These are phyloP conservation scores for Pseudopodoces humilis DNA, from an alignment of 2,113 vertebrate genomes.

Conservation along the genomic window DNA sequence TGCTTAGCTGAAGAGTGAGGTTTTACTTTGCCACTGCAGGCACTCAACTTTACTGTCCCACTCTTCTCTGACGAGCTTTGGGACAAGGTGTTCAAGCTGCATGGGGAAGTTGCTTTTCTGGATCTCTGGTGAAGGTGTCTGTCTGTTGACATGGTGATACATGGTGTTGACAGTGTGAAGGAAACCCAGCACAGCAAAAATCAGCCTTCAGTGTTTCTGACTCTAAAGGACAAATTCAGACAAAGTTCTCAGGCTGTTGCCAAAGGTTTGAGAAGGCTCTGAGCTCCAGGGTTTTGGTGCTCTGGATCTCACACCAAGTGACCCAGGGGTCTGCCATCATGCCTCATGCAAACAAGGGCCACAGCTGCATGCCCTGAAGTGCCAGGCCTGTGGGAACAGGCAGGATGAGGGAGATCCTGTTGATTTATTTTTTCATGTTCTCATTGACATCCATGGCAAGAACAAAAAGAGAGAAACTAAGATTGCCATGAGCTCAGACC, in stretches of 20 bases:
- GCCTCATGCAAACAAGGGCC: not conserved
- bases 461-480: not conserved
- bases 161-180: not conserved
- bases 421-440: not conserved
- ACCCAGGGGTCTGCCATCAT: not conserved
- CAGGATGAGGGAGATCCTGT: not conserved
- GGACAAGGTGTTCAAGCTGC: not conserved
- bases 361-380: not conserved
- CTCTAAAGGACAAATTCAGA: not conserved
- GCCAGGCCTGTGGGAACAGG: accelerated
- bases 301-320: accelerated
- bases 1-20: accelerated
- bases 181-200: not conserved
- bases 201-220: not conserved
- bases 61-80: not conserved
- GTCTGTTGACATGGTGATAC: not conserved
- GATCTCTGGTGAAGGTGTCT: not conserved
- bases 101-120: not conserved
- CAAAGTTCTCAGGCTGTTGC: not conserved
- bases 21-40: not conserved
- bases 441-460: not conserved
- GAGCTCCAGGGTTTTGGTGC: not conserved
- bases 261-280: not conserved
- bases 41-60: not conserved
- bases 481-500: not conserved